Percentiles rank a stretch among this genome's conserved stretches.
Evolutionary conservation across 2,113 vertebrate species (phyloP).

Genomic region (Ginglymostoma cirratum): DNA sequence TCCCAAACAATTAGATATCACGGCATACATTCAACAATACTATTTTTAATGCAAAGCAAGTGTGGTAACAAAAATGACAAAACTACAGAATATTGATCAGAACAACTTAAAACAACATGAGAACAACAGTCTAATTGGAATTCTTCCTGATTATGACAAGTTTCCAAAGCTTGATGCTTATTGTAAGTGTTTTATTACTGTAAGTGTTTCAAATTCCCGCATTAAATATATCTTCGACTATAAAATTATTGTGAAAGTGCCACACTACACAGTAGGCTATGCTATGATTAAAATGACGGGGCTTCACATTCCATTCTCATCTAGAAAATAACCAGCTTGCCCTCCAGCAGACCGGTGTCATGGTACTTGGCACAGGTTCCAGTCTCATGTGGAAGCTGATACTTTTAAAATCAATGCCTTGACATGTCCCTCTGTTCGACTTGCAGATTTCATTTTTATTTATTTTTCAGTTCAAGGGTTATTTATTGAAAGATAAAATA

Average conservation of each 20-base stretch:
- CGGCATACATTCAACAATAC: not conserved
- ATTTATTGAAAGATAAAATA: not conserved
- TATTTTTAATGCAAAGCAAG: not conserved
- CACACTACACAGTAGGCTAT: not conserved
- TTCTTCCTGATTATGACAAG: not conserved
- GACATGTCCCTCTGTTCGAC: not conserved
- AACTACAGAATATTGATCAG: not conserved
- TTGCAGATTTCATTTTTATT: not conserved
- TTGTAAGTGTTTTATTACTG: not conserved
- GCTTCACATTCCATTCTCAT: not conserved
- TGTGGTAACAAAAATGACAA: not conserved
- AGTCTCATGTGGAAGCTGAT: slow-evolving; percentile 47
- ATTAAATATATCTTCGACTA: not conserved
- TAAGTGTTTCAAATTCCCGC: not conserved
- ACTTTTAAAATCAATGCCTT: slow-evolving; percentile 36
- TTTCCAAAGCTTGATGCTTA: not conserved
- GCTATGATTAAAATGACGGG: not conserved
- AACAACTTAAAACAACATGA: not conserved
- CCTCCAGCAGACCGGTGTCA: not conserved
- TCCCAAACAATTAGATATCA: not conserved
- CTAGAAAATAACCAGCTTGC: not conserved
- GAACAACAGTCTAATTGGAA: not conserved
- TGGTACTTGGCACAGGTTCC: slow-evolving; percentile 40
- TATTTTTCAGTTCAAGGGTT: not conserved
- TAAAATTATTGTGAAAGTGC: not conserved